Evolutionary conservation across 2,113 vertebrate species (phyloP).

Genomic region (Cairina moschata): DNA sequence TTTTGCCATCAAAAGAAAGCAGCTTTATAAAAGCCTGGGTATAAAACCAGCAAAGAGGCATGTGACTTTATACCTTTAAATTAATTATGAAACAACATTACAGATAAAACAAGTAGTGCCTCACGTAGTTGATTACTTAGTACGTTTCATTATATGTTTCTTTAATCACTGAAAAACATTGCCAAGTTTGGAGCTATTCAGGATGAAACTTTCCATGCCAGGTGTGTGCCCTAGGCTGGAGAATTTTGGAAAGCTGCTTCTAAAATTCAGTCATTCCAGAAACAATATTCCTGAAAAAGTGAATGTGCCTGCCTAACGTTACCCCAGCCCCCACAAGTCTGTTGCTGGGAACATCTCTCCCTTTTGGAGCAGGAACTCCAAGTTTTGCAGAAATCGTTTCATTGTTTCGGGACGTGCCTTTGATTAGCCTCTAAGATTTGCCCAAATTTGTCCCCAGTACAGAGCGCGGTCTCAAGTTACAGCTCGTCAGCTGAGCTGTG

Average conservation of each 20-base stretch:
- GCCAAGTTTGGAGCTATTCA: constrained; percentile 18
- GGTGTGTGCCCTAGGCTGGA: neutral
- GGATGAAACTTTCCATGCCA: neutral
- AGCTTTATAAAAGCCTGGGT: neutral
- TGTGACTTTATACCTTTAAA: neutral
- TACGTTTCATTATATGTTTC: neutral
- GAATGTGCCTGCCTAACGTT: neutral
- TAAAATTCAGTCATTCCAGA: neutral
- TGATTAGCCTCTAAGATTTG: constrained; percentile 27
- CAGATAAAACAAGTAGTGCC: neutral
- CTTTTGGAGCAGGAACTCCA: neutral
- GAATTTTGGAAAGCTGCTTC: constrained; percentile 16
- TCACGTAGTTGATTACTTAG: neutral
- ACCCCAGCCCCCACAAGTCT: neutral
- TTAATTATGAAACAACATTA: neutral
- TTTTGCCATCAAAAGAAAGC: neutral
- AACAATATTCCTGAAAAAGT: neutral
- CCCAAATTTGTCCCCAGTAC: neutral
- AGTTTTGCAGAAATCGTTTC: neutral
- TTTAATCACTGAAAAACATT: neutral
- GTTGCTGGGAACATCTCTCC: neutral
- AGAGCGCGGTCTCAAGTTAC: neutral
- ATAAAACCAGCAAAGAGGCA: neutral
- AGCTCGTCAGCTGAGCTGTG: constrained; percentile 24
- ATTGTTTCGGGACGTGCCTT: neutral